Evolutionary conservation across 2,888 invertebrate genomes (phyloP), one percentile per base, ranked within the genome.

Genomic region (Eudemis profundana): DNA sequence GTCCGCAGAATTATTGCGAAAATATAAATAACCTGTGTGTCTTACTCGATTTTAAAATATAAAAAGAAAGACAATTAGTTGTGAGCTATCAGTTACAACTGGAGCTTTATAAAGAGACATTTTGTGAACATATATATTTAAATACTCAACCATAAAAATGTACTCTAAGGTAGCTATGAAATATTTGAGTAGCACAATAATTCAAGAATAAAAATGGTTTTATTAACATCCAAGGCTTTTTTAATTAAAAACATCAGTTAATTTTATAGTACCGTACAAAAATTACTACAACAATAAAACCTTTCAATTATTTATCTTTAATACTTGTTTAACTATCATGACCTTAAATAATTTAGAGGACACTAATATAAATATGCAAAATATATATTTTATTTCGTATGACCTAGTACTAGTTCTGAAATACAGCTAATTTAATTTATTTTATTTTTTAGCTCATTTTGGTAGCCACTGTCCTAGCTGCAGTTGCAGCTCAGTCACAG

Each of bases 381-480:
- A 7, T 27, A 27, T 0, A 27, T 27, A 27, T 2, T n/a, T 1
- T 5, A 27, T 27, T 27, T 0, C 7, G 27, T 3, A 27, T 7
- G 10, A 8, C 2, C 33, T 8, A 8, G 2, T 2, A 33, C 5
- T 8, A 33, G 27, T 27, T 5, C 27, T 27, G 10, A 33, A 33
- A 10, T 33, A 33, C 5, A 8, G 10, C 10, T 8, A 33, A 8
- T 8, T 8, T n/a, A n/a, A 0, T 8, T 33, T 42, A 29, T 17
- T 29, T 21, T 3, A 8, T 33, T 29, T 21, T 64, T n/a, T 61
- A 75, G 73, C 46, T 71, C 17, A 50, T 71, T 19, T 60, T 71
- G n/a, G 38, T 69, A 21, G 60, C 61, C 1, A 67, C 67, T 3
- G 5, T 72, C 14, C 66, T 70, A 10, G 70, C 71, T 8, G 74